Base-by-base conservation (phyloP, 1,140 invertebrate genomes). In the Adelges cooleyi region DNA sequence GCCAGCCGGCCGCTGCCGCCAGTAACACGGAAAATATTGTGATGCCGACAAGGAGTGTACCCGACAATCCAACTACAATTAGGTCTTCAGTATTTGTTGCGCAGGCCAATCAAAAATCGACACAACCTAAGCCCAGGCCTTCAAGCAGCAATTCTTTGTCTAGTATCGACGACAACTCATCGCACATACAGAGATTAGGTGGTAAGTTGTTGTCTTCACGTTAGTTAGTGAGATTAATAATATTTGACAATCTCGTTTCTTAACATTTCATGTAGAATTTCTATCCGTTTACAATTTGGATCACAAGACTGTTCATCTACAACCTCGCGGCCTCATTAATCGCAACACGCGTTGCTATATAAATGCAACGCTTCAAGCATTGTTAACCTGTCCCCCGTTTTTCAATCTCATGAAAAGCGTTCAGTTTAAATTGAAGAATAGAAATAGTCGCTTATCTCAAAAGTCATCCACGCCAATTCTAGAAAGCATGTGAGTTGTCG, bases 301-400 rank as follows among this genome's bases (percentile, higher is more conserved):
- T 70, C 83, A 87, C 73, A 79, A 82, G 56, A 79, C 83, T 1
- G 80, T 89, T 15, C 82, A 84, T 62, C 74, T 95, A 17, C 80
- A 87, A 71, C 92, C 92, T 1, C 82, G 92, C 59, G 92, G 92
- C 10, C 80, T 97, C 15, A 88, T 85, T 38, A 96, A 96, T 76
- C 83, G 86, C 54, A 90, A 87, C 51, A 96, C 95, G 79, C 95
- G 92, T 77, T 97, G 93, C 77, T 97, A 95, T 72, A 90, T 95
- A 25, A 96, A 97, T 77, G 90, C 92, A 27, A 90, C 89, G 66
- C 76, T 92, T 36, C 90, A 93, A 78, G 91, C 92, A 1, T 76
- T 96, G 52, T 77, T 96, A 1, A 91, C 89, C 23, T 96, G 92
- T 75, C 89, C 92, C 17, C 90, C 92, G 0, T 92, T 97, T 77